Percentiles rank a stretch among this genome's conserved stretches.
Evolutionary conservation across 2,888 invertebrate species (phyloP).

Genomic region (Eledona agricola): DNA sequence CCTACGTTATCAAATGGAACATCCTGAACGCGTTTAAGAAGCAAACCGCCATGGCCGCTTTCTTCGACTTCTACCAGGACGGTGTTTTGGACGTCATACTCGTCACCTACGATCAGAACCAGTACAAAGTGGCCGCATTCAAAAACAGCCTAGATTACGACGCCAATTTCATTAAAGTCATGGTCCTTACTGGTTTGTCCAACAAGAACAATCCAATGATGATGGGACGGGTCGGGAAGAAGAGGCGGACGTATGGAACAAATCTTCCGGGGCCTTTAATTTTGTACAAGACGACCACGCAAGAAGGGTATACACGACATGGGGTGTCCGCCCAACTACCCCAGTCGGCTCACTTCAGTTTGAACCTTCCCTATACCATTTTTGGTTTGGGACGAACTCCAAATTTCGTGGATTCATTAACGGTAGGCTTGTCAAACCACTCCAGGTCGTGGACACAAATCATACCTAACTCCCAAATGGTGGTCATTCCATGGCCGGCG

Average conservation of each 20-base stretch:
- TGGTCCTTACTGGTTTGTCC: slow-evolving; percentile 86
- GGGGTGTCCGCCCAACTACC: slow-evolving; percentile 89
- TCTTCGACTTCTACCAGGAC: slow-evolving; percentile 94
- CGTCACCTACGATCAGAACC: slow-evolving; percentile 58
- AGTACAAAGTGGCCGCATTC: slow-evolving; percentile 77
- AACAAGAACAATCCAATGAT: slow-evolving; percentile 76
- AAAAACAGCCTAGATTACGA: slow-evolving; percentile 91
- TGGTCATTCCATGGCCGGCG: slow-evolving; percentile 89
- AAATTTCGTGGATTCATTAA: slow-evolving; percentile 93
- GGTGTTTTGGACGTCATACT: slow-evolving; percentile 92
- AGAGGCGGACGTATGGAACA: slow-evolving; percentile 84
- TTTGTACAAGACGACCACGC: slow-evolving; percentile 86
- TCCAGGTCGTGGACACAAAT: slow-evolving; percentile 86
- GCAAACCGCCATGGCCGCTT: slow-evolving; percentile 83
- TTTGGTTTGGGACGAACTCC: slow-evolving; percentile 98
- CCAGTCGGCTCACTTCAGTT: slow-evolving; percentile 89
- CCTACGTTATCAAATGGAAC: slow-evolving; percentile 81
- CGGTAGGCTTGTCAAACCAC: slow-evolving; percentile 78
- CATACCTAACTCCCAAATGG: slow-evolving; percentile 97
- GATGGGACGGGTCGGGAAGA: slow-evolving; percentile 77
- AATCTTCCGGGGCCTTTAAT: slow-evolving; percentile 93
- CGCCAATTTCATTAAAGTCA: slow-evolving; percentile 95
- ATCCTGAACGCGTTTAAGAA: slow-evolving; percentile 75
- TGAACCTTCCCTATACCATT: slow-evolving; percentile 94
- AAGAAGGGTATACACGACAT: slow-evolving; percentile 81